Evolutionary conservation across 2,113 vertebrate species (phyloP).

Genomic region (Sitta europaea): DNA sequence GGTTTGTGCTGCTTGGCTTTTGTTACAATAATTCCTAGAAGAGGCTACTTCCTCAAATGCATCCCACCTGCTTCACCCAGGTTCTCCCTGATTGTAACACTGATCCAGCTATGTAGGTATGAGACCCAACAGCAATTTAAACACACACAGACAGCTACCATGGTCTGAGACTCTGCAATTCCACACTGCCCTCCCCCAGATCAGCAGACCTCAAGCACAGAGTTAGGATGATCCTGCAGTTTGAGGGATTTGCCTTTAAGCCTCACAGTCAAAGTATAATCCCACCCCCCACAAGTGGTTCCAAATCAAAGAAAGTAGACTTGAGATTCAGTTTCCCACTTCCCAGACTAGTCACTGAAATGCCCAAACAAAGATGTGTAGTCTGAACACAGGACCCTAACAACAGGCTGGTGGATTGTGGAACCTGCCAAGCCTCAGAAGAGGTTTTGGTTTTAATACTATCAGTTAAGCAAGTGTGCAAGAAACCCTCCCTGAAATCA

Average conservation of each 20-base stretch:
- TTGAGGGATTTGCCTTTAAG: not conserved
- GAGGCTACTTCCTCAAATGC: not conserved
- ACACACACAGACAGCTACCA: fast-evolving
- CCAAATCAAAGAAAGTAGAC: not conserved
- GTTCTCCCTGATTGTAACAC: not conserved
- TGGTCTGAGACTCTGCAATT: not conserved
- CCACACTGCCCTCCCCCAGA: fast-evolving
- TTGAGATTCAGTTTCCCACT: not conserved
- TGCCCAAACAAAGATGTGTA: not conserved
- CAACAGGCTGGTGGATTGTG: not conserved
- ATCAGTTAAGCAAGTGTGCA: not conserved
- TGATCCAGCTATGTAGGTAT: fast-evolving
- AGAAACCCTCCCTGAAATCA: not conserved
- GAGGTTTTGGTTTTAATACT: not conserved
- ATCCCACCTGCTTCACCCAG: not conserved
- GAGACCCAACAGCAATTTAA: not conserved
- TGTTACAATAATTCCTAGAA: not conserved
- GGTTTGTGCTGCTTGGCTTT: not conserved
- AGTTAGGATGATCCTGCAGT: not conserved
- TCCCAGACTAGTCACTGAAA: not conserved
- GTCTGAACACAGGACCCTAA: not conserved
- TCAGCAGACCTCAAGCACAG: fast-evolving
- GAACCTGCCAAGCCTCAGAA: not conserved
- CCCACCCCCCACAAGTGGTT: not conserved
- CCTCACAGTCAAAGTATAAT: not conserved